Percentiles rank a stretch among this genome's conserved stretches.
Evolutionary conservation across 2,113 vertebrate species (phyloP).

Genomic region (Phylloscopus trochiloides): DNA sequence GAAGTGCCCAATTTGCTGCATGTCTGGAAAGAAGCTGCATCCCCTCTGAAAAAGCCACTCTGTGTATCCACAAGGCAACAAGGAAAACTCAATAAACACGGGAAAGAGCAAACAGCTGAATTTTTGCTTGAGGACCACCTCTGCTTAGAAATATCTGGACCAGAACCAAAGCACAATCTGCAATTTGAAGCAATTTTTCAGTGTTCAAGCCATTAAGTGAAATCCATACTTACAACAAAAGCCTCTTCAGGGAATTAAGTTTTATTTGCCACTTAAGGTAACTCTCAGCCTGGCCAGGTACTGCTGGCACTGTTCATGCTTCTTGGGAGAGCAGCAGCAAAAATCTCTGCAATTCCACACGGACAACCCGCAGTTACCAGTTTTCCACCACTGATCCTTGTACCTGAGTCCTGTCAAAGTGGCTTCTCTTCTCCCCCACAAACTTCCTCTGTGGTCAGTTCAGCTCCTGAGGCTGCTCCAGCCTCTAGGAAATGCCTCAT

Average conservation of each 20-base stretch:
- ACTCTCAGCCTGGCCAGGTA: neutral
- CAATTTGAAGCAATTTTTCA: neutral
- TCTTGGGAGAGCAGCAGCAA: neutral
- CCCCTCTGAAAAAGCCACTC: neutral
- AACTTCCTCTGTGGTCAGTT: neutral
- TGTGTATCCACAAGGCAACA: neutral
- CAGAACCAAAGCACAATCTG: neutral
- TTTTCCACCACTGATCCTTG: neutral
- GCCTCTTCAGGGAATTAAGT: neutral
- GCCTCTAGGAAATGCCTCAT: neutral
- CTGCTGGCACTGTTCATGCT: neutral
- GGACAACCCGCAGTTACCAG: neutral
- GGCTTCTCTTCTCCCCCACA: neutral
- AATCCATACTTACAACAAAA: neutral
- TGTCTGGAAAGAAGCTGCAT: neutral
- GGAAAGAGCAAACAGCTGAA: neutral
- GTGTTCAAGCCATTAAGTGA: neutral
- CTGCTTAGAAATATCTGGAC: neutral
- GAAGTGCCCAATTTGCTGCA: neutral
- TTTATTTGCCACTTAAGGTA: neutral
- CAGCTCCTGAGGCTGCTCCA: neutral
- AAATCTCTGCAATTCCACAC: neutral
- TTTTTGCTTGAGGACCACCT: neutral
- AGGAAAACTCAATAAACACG: neutral
- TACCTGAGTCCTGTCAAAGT: slow-evolving; percentile 20